A percentile compares a stretch with the other conserved stretches of the same genome.
Conservation (phyloP, 37 sponge, comb jelly and placozoan species). For the Cliona cf. orientalis region DNA sequence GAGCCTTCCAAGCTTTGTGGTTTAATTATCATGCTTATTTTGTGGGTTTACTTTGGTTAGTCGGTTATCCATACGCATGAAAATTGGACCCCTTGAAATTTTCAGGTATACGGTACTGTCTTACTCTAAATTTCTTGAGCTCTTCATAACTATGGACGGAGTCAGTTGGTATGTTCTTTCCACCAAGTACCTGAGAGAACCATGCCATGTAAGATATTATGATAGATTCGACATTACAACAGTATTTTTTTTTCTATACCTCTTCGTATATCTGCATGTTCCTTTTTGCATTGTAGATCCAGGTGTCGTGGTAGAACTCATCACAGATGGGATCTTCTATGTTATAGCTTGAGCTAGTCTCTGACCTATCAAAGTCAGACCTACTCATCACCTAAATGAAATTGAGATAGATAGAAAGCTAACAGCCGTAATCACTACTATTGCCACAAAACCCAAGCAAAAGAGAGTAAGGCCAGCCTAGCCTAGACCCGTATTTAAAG, state of each 20-base stretch:
- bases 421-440: too few species aligned
- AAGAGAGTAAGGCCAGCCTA: too few species aligned
- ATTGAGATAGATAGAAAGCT: too few species aligned
- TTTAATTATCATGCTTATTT: too few species aligned
- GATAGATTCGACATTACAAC: background rate
- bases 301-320: conserved; percentile 32
- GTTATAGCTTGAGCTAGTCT: background rate
- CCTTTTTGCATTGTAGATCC: conserved; percentile 34
- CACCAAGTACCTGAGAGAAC: conserved; percentile 59
- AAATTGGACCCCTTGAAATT: too few species aligned
- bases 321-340: conserved; percentile 52
- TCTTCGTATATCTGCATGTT: conserved; percentile 36
- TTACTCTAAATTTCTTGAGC: conserved; percentile 35
- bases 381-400: too few species aligned
- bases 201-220: background rate
- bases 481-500: too few species aligned
- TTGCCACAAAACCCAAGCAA: too few species aligned
- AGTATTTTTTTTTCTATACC: conserved; percentile 1
- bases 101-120: background rate
- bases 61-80: too few species aligned
- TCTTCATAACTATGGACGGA: conserved; percentile 22
- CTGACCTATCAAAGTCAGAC: background rate
- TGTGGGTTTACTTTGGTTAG: too few species aligned
- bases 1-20: too few species aligned
- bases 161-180: conserved; percentile 58